A percentile compares a stretch with the other conserved stretches of the same genome.
These are phyloP conservation scores for Apolygus lucorum DNA, from an alignment of 1,140 invertebrate species.

Conservation along the genomic window DNA sequence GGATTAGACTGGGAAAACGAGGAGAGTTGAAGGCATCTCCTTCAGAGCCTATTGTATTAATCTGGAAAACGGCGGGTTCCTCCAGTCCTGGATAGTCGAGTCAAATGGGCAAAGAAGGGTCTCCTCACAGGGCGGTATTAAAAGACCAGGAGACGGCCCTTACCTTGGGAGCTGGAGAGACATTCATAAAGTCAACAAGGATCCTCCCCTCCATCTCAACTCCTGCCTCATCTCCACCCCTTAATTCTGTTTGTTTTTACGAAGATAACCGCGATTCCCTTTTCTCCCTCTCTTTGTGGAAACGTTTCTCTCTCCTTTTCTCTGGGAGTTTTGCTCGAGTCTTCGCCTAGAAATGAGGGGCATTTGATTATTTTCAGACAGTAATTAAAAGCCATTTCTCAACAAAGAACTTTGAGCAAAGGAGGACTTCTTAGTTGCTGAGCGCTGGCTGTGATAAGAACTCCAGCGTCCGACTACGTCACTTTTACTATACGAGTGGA, in stretches of 20 bases:
- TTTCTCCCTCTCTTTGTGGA: neutral
- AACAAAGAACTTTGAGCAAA: neutral
- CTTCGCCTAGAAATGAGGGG: too few species aligned
- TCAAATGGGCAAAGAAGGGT: neutral
- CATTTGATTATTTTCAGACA: constrained; percentile 9
- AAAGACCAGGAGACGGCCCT: neutral
- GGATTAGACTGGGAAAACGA: neutral
- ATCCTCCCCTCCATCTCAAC: neutral
- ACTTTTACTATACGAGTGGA: too few species aligned
- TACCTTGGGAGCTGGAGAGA: neutral
- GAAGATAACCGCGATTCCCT: neutral
- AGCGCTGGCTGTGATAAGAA: too few species aligned
- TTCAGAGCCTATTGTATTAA: constrained; percentile 12
- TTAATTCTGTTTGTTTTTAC: constrained; percentile 11
- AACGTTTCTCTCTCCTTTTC: too few species aligned
- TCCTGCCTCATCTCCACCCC: neutral
- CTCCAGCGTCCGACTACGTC: too few species aligned
- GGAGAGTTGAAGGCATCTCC: neutral
- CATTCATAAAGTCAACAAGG: constrained; percentile 11
- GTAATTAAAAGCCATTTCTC: constrained; percentile 15
- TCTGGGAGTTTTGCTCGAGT: too few species aligned
- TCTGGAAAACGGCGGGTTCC: neutral
- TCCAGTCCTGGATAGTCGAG: too few species aligned
- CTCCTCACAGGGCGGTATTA: neutral
- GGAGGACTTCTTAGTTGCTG: too few species aligned